Evolutionary conservation across 1,140 invertebrate genomes (phyloP).

Genomic region (Lepidostoma basale): DNA sequence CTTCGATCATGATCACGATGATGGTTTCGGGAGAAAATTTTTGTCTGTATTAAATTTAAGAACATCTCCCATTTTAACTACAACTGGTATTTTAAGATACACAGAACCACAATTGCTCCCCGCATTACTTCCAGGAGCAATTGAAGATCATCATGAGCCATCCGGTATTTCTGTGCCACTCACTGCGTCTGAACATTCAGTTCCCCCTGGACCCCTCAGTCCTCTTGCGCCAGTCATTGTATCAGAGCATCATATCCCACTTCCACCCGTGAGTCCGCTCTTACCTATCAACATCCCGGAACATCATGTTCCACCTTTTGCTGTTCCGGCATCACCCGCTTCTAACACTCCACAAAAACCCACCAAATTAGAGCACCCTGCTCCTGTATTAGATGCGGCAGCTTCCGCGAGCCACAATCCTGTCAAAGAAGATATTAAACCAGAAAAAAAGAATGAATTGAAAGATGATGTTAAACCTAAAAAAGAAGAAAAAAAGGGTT

Average conservation of each 20-base stretch:
- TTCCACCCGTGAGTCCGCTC: too few species aligned
- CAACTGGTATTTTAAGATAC: background rate
- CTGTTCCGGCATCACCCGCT: too few species aligned
- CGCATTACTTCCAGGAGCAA: background rate
- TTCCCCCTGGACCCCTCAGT: background rate
- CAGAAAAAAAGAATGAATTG: background rate
- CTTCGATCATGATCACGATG: constrained; percentile 10
- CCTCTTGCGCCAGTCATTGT: too few species aligned
- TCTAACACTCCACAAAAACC: too few species aligned
- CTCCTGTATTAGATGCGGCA: too few species aligned
- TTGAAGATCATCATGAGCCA: too few species aligned
- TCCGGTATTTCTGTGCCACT: too few species aligned
- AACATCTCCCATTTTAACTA: background rate
- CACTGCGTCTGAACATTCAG: background rate
- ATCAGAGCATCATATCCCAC: too few species aligned
- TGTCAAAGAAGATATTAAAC: background rate
- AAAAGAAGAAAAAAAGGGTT: constrained; percentile 29
- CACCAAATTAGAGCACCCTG: too few species aligned
- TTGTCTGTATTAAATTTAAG: background rate
- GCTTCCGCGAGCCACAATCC: background rate
- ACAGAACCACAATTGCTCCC: background rate
- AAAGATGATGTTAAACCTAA: background rate
- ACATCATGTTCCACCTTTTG: too few species aligned
- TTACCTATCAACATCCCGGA: too few species aligned
- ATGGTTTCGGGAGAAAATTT: constrained; percentile 20